These are phyloP conservation scores for Canis aureus DNA, from an alignment of 2,113 vertebrate genomes.

Conservation along the genomic window DNA sequence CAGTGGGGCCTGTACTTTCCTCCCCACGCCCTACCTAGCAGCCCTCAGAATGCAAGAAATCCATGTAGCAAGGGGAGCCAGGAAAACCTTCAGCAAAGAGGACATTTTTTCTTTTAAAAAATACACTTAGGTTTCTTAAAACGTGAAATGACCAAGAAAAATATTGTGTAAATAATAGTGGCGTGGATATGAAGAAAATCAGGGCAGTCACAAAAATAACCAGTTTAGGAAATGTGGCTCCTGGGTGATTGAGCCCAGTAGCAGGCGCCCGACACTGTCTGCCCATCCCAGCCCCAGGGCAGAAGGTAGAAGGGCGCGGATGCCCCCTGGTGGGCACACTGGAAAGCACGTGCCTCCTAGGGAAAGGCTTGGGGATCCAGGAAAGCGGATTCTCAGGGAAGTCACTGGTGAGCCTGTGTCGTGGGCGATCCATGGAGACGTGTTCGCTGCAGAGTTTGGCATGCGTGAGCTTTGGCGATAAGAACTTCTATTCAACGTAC, in stretches of 20 bases:
- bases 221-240: not conserved
- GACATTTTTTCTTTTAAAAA: slow-evolving; percentile 20
- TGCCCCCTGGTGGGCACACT: slow-evolving; percentile 78
- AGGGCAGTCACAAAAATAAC: not conserved
- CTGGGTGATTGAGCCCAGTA: not conserved
- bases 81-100: slow-evolving; percentile 9
- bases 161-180: not conserved
- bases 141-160: not conserved
- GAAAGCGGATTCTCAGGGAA: not conserved
- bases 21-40: not conserved
- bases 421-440: not conserved
- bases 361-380: not conserved
- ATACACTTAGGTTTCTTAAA: not conserved
- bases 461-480: not conserved
- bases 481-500: not conserved
- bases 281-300: not conserved
- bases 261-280: not conserved
- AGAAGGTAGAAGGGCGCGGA: slow-evolving; percentile 66
- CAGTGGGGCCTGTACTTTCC: not conserved
- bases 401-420: not conserved
- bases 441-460: not conserved
- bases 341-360: not conserved
- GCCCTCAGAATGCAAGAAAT: not conserved
- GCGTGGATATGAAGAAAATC: not conserved
- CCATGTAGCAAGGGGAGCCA: not conserved